Evolutionary conservation across 2,113 vertebrate genomes (phyloP), one percentile per base, ranked within the genome.

Genomic region (Bungarus multicinctus): DNA sequence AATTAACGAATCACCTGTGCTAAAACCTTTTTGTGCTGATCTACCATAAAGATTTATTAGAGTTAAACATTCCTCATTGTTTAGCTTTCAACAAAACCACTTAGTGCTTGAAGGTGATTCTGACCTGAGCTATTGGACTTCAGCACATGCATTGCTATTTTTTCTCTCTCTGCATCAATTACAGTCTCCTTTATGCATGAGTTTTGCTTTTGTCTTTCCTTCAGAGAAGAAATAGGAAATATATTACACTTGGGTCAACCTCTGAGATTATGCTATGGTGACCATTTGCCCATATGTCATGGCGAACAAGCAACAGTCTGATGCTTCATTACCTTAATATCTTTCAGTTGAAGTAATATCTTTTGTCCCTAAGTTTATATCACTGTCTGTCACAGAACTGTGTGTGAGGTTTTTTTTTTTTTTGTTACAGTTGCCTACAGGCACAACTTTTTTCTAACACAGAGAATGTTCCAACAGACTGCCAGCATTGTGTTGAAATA

Each of bases 351-450:
- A 93, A 96, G 90, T 95, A 90, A 43, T 57, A 89, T 45, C 53
- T 81, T 81, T 57, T 58, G 88, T 54, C 12, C 34, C 54, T 87
- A 52, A 7, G 47, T 52, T 87, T 95, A 96, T 96, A 95, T 64
- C 91, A 93, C 95, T 96, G 90, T 96, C 95, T 96, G 93, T 93
- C 94, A 94, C 93, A 93, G 95, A 94, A 94, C 64, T 30, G n/a
- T 90, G 58, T 60, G 3, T 3, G 53, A 16, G 14, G 14, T 4
- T 54, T 22, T 0, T 2, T 93, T 95, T 95, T 95, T 96, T n/a
- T 64, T n/a, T 1, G 94, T 81, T 3, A 94, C 91, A 94, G 50
- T 86, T 93, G 95, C 94, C 95, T 94, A 74, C 93, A 95, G 94
- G 93, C 94, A 95, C 53, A 86, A 88, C 86, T 91, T 91, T 93